phyloP scores from a whole-genome alignment of 2,888 invertebrate species.

The Perdita meconis region DNA sequence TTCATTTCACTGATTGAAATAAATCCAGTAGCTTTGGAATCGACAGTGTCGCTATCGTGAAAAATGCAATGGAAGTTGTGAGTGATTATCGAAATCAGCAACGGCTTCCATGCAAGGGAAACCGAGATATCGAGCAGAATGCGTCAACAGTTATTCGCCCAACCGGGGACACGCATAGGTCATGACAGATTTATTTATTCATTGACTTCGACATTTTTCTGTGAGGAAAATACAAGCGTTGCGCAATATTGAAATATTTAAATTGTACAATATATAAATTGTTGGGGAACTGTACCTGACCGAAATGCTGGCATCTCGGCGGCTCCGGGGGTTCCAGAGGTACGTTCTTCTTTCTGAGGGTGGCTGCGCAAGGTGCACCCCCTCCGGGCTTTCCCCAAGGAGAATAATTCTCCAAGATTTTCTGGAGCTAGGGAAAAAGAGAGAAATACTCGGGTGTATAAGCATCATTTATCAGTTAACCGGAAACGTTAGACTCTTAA shows the following conservation, averaged over 20 bases:
- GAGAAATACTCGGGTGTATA: background rate
- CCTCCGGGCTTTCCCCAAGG: slow-evolving; percentile 92
- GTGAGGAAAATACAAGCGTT: background rate
- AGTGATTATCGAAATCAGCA: background rate
- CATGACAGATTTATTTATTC: background rate
- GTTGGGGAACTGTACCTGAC: slow-evolving; percentile 66
- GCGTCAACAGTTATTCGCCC: background rate
- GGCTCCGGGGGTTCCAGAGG: slow-evolving; percentile 86
- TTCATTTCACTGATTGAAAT: slow-evolving; percentile 7
- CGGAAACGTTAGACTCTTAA: slow-evolving; percentile 7
- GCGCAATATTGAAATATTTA: background rate
- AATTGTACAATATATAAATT: slow-evolving; percentile 16
- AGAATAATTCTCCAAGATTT: slow-evolving; percentile 90
- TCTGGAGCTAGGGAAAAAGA: slow-evolving; percentile 85
- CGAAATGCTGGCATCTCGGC: slow-evolving; percentile 53
- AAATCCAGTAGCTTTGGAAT: slow-evolving; percentile 13
- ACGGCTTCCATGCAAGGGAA: background rate
- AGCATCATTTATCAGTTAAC: background rate
- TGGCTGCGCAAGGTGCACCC: slow-evolving; percentile 88
- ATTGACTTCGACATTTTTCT: background rate
- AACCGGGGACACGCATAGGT: background rate
- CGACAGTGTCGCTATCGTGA: background rate
- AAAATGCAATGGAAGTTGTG: background rate
- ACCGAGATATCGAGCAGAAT: background rate
- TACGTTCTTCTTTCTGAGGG: slow-evolving; percentile 89